These are phyloP conservation scores for Epinotia ramella DNA, from an alignment of 2,888 invertebrate genomes.

Conservation along the genomic window DNA sequence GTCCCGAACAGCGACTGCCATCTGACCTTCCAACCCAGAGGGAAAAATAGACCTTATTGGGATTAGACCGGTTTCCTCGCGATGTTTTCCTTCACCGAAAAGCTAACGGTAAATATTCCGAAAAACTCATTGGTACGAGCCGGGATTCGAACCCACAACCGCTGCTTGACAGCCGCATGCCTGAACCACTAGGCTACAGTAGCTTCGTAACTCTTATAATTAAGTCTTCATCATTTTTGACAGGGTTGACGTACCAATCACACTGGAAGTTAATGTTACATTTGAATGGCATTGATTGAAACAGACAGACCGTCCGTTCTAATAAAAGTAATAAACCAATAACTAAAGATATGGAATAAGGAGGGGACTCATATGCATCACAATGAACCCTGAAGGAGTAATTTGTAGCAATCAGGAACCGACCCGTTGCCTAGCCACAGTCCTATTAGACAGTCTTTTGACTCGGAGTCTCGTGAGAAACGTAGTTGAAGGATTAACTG, in stretches of 20 bases:
- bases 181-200: too few species aligned
- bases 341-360: constrained; percentile 22
- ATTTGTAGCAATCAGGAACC: constrained; percentile 43
- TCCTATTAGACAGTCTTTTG: constrained; percentile 9
- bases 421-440: constrained; percentile 15
- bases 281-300: constrained; percentile 17
- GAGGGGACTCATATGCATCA: constrained; percentile 6
- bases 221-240: too few species aligned
- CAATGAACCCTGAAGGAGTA: constrained; percentile 8
- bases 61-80: too few species aligned
- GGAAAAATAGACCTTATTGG: too few species aligned
- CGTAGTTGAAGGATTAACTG: neutral
- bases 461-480: neutral
- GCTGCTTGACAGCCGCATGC: too few species aligned
- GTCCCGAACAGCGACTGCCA: too few species aligned
- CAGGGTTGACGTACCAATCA: neutral
- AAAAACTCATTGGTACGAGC: too few species aligned
- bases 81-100: too few species aligned
- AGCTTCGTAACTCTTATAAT: too few species aligned
- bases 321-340: constrained; percentile 4
- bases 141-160: too few species aligned
- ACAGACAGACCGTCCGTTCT: constrained; percentile 26
- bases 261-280: neutral
- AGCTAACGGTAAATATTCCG: too few species aligned
- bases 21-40: too few species aligned